phyloP scores from a whole-genome alignment of 2,888 invertebrate genomes.

The Aporophyla lueneburgensis region DNA sequence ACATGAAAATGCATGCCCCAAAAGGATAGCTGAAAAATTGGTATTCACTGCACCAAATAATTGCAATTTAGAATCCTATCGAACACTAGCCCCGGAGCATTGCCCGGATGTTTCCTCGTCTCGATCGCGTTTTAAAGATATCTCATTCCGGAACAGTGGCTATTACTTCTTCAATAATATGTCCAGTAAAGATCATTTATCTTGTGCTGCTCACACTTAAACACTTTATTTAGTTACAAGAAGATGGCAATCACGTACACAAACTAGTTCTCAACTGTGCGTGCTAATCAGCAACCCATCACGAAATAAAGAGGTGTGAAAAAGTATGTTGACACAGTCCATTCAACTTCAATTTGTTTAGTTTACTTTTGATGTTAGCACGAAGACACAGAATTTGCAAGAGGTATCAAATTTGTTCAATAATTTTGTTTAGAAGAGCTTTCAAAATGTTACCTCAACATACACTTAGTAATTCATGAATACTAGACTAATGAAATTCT shows the following conservation, averaged over 20 bases:
- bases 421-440: neutral
- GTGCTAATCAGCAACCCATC: constrained; percentile 59
- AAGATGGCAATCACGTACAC: constrained; percentile 37
- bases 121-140: constrained; percentile 19
- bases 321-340: constrained; percentile 56
- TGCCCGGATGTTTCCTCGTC: constrained; percentile 3
- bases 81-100: constrained; percentile 14
- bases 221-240: constrained; percentile 14
- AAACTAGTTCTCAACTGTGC: constrained; percentile 26
- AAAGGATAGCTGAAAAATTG: constrained; percentile 12
- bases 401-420: neutral
- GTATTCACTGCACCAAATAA: constrained; percentile 42
- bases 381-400: constrained; percentile 8
- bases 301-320: constrained; percentile 56
- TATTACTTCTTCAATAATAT: constrained; percentile 19
- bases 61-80: constrained; percentile 27
- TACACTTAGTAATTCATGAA: constrained; percentile 18
- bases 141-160: constrained; percentile 11
- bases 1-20: neutral
- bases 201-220: constrained; percentile 10
- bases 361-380: constrained; percentile 28
- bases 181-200: constrained; percentile 11
- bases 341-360: constrained; percentile 58
- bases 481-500: constrained; percentile 46
- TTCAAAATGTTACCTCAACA: neutral